phyloP scores from a whole-genome alignment of 1,140 invertebrate genomes.

The Zaprionus ghesquierei region DNA sequence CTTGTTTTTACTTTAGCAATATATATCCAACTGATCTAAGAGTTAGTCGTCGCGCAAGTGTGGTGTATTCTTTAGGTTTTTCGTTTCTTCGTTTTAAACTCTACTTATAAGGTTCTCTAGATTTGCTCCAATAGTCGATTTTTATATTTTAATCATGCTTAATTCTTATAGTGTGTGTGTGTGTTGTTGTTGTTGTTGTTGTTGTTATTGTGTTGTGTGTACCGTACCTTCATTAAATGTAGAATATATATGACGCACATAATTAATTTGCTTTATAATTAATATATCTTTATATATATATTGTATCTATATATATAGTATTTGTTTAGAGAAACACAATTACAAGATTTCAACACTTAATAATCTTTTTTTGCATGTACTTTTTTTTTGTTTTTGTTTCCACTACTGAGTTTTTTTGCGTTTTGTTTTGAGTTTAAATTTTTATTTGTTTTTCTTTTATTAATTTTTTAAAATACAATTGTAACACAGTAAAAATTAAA shows the following conservation, averaged over 20 bases:
- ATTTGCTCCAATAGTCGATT: slow-evolving; percentile 69
- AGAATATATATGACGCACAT: slow-evolving; percentile 49
- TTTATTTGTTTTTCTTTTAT: slow-evolving; percentile 45
- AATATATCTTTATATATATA: slow-evolving; percentile 31
- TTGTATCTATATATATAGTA: slow-evolving; percentile 8
- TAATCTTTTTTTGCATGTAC: slow-evolving; percentile 19
- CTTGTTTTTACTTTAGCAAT: no score
- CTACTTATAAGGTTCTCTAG: slow-evolving; percentile 62
- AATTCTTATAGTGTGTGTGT: slow-evolving; percentile 24
- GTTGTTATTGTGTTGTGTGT: slow-evolving; percentile 13
- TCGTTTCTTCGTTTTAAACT: slow-evolving; percentile 32
- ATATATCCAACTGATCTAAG: slow-evolving; percentile 47
- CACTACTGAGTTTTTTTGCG: slow-evolving; percentile 59
- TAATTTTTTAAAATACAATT: slow-evolving; percentile 62
- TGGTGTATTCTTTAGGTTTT: slow-evolving; percentile 11
- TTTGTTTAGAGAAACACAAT: slow-evolving; percentile 41
- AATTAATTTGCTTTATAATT: slow-evolving; percentile 47
- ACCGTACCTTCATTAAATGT: slow-evolving; percentile 39
- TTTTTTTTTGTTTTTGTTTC: slow-evolving; percentile 18
- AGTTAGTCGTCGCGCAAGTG: slow-evolving; percentile 18
- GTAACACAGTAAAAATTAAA: slow-evolving; percentile 73
- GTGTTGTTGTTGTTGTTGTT: slow-evolving; percentile 10
- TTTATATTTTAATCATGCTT: slow-evolving; percentile 48
- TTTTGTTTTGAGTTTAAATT: slow-evolving; percentile 27
- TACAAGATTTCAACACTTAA: slow-evolving; percentile 41